These are phyloP conservation scores for Petrocephalus schoutedeni DNA, from an alignment of 2,797 vertebrate genomes.

Conservation along the genomic window DNA sequence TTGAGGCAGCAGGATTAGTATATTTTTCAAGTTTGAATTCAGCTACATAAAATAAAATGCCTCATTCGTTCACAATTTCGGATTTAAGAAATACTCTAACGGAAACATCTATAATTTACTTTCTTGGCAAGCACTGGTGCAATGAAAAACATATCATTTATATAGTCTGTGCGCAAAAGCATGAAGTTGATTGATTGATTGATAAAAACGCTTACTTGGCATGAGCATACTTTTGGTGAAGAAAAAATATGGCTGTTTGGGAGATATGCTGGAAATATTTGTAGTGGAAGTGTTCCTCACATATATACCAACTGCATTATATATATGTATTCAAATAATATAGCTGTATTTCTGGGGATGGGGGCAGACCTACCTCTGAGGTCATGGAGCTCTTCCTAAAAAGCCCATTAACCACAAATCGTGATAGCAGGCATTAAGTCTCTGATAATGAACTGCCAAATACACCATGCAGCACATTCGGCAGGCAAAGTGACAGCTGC, in stretches of 20 bases:
- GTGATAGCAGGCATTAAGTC: not conserved
- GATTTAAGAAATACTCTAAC: not conserved
- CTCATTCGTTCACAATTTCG: not conserved
- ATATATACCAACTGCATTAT: not conserved
- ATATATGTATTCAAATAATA: not conserved
- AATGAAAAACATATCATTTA: not conserved
- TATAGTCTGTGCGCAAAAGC: not conserved
- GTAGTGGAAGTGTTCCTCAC: not conserved
- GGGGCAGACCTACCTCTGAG: not conserved
- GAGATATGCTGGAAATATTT: not conserved
- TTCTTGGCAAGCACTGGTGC: not conserved
- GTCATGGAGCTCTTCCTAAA: not conserved
- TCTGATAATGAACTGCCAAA: not conserved
- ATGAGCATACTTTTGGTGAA: not conserved
- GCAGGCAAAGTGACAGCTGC: not conserved
- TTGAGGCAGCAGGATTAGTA: not conserved
- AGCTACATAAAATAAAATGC: not conserved
- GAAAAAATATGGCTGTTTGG: not conserved
- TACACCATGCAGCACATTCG: not conserved
- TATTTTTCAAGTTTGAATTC: not conserved
- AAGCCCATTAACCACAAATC: not conserved
- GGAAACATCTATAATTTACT: not conserved
- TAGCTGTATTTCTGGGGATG: not conserved
- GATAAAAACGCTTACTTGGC: not conserved
- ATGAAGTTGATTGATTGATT: conserved; percentile 1